These are phyloP conservation scores for Pheosia gnoma DNA, from an alignment of 2,888 invertebrate genomes.

Conservation along the genomic window DNA sequence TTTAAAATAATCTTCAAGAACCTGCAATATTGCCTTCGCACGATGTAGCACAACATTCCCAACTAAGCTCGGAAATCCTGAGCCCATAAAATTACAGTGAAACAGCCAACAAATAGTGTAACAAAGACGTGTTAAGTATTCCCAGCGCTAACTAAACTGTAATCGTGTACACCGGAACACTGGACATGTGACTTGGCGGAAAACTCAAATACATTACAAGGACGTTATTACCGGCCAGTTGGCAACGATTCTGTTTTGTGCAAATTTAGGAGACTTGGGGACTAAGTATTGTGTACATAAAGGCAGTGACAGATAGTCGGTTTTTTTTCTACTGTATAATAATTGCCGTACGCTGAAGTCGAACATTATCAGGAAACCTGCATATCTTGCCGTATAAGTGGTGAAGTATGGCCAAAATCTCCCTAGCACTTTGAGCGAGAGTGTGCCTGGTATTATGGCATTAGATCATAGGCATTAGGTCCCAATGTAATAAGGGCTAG, in stretches of 20 bases:
- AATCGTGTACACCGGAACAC: constrained; percentile 43
- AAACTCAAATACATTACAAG: constrained; percentile 50
- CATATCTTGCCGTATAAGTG: too few relatives aligned
- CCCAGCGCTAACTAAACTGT: constrained; percentile 25
- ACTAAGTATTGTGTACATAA: neutral
- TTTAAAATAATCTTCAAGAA: neutral
- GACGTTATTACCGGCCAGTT: constrained; percentile 34
- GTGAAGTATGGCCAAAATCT: too few relatives aligned
- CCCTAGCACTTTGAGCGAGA: too few relatives aligned
- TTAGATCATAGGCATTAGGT: too few relatives aligned
- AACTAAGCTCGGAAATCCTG: neutral
- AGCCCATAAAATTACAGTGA: neutral
- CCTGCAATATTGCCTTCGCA: neutral
- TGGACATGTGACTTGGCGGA: constrained; percentile 48
- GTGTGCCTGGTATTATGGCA: too few relatives aligned
- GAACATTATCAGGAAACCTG: too few relatives aligned
- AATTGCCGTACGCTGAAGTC: too few relatives aligned
- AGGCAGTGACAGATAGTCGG: neutral
- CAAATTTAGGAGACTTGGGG: constrained; percentile 7
- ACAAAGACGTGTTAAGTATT: constrained; percentile 11
- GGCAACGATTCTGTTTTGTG: constrained; percentile 12
- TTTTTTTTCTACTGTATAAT: too few relatives aligned
- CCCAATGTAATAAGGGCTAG: too few relatives aligned
- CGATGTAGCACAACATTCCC: neutral
- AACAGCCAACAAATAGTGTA: neutral